Conservation (phyloP, 2,888 invertebrate genomes). For the Pseudococcus longispinus region DNA sequence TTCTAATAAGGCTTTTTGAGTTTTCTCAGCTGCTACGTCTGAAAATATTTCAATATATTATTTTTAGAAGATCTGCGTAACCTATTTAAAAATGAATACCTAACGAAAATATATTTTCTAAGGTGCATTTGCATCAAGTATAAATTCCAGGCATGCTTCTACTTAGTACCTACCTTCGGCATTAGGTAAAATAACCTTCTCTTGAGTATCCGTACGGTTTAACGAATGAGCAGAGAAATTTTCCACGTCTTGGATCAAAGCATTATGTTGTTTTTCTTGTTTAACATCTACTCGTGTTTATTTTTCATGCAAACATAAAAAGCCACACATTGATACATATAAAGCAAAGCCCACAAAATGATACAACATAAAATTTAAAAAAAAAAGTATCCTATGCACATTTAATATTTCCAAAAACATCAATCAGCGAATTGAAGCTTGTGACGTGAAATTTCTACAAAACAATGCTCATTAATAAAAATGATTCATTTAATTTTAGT, state of each 20-base stretch:
- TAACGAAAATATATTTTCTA: conserved; percentile 62
- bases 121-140: conserved; percentile 66
- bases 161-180: conserved; percentile 77
- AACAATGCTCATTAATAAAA: background rate
- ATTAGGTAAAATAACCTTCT: conserved; percentile 90
- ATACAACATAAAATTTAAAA: background rate
- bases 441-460: background rate
- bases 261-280: conserved; percentile 64
- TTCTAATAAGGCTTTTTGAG: conserved; percentile 78
- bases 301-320: conserved; percentile 20
- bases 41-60: background rate
- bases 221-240: conserved; percentile 87
- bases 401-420: background rate
- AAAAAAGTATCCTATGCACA: background rate
- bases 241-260: conserved; percentile 89
- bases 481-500: background rate
- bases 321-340: conserved; percentile 50
- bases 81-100: background rate
- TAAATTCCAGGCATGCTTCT: background rate
- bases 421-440: background rate
- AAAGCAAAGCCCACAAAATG: background rate
- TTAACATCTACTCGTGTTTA: conserved; percentile 59
- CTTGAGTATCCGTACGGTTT: conserved; percentile 87
- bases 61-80: background rate
- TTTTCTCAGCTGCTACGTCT: conserved; percentile 90